phyloP scores from a whole-genome alignment of 2,113 vertebrate species.

The Hippolais icterina region DNA sequence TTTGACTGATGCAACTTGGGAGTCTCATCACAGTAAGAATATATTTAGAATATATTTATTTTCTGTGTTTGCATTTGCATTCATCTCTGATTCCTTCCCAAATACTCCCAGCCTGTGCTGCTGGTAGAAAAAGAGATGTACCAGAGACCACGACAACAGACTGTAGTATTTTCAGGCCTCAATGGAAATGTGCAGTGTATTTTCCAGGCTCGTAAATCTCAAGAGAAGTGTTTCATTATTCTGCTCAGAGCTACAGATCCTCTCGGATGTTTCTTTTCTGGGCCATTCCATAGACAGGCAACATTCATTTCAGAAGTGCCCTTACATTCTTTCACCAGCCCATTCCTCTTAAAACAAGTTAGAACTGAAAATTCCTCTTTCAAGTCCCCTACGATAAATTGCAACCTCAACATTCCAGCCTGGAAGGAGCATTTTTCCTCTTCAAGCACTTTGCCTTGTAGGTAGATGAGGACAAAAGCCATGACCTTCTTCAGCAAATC shows the following conservation, averaged over 20 bases:
- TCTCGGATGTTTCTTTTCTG: constrained; percentile 63
- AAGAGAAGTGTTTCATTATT: constrained; percentile 80
- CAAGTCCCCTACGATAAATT: background rate
- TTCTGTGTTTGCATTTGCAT: background rate
- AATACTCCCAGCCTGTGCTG: background rate
- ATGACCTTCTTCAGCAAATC: constrained; percentile 1
- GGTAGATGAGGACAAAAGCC: constrained; percentile 11
- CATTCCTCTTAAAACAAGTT: constrained; percentile 65
- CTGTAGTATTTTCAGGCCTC: constrained; percentile 25
- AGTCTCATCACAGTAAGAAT: background rate
- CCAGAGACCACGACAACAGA: background rate
- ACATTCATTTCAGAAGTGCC: constrained; percentile 58
- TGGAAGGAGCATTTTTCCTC: constrained; percentile 55
- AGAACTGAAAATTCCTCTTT: constrained; percentile 65
- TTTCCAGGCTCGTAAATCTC: constrained; percentile 73
- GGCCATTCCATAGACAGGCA: constrained; percentile 53
- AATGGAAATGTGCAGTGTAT: constrained; percentile 63
- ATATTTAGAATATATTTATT: background rate
- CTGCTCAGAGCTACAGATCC: constrained; percentile 65
- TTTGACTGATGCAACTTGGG: background rate
- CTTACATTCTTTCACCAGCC: constrained; percentile 69
- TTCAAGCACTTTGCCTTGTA: constrained; percentile 17
- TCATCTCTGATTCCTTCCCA: background rate
- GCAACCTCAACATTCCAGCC: constrained; percentile 38
- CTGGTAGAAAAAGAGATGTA: constrained; percentile 13